phyloP scores from a whole-genome alignment of 2,113 vertebrate species.

The Stegastes partitus region DNA sequence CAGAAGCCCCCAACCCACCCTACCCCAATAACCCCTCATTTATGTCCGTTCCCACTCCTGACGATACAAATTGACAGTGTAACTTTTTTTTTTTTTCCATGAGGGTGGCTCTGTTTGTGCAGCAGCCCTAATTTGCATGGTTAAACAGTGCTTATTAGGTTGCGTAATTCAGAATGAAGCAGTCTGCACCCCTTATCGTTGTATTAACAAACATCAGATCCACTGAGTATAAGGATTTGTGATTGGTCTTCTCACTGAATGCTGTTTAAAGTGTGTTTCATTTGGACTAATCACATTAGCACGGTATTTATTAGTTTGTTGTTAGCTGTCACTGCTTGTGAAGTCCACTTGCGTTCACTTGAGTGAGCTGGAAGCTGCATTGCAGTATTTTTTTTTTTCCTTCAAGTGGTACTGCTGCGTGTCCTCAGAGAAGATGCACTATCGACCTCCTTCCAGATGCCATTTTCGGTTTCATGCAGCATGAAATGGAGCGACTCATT shows the following conservation, averaged over 20 bases:
- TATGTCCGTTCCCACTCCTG: conserved; percentile 41
- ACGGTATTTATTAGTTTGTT: conserved; percentile 45
- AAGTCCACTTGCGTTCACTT: conserved; percentile 39
- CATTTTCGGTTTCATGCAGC: conserved; percentile 71
- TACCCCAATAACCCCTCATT: conserved; percentile 38
- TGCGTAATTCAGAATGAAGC: conserved; percentile 67
- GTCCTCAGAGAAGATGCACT: conserved; percentile 67
- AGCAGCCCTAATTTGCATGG: conserved; percentile 66
- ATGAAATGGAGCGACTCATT: conserved; percentile 67
- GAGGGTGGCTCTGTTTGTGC: conserved; percentile 45
- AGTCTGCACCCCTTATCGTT: conserved; percentile 13
- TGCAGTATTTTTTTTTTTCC: conserved; percentile 63
- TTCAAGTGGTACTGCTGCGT: conserved; percentile 28
- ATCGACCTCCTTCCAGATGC: conserved; percentile 66
- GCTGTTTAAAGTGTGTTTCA: conserved; percentile 46
- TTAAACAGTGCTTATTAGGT: conserved; percentile 72
- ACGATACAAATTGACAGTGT: conserved; percentile 55
- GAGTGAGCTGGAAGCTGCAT: conserved; percentile 70
- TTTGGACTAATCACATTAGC: conserved; percentile 54
- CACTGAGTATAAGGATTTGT: conserved; percentile 48
- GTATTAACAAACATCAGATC: conserved; percentile 51
- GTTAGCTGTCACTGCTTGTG: conserved; percentile 52
- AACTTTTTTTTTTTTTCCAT: conserved; percentile 37
- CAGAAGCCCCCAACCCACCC: conserved; percentile 1
- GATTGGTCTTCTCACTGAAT: conserved; percentile 47